phyloP scores from a whole-genome alignment of 2,888 invertebrate species.

The Willowsia nigromaculata region DNA sequence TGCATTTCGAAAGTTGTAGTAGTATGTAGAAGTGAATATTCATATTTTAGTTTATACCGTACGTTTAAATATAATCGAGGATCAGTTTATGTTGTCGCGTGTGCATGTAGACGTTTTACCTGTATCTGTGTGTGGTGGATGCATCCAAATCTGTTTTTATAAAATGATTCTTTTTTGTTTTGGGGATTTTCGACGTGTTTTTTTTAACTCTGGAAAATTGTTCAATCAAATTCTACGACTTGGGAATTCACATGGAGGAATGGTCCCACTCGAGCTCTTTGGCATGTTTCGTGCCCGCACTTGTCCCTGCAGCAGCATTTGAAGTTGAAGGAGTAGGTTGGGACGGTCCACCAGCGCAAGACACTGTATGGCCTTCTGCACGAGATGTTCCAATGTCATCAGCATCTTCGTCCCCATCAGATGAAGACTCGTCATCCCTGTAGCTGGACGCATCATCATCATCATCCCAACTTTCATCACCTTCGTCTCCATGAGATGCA shows the following conservation, averaged over 20 bases:
- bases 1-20: slow-evolving; percentile 60
- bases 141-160: slow-evolving; percentile 41
- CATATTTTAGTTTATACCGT: not conserved
- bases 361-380: slow-evolving; percentile 61
- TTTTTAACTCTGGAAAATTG: slow-evolving; percentile 49
- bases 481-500: slow-evolving; percentile 73
- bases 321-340: slow-evolving; percentile 66
- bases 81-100: slow-evolving; percentile 52
- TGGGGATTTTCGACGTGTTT: slow-evolving; percentile 31
- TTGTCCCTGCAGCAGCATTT: slow-evolving; percentile 55
- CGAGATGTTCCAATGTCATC: slow-evolving; percentile 71
- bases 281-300: slow-evolving; percentile 72
- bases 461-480: slow-evolving; percentile 78
- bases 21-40: slow-evolving; percentile 40
- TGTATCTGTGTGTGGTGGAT: slow-evolving; percentile 29
- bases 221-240: slow-evolving; percentile 58
- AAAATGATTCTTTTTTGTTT: slow-evolving; percentile 58
- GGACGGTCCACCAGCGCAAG: slow-evolving; percentile 70
- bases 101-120: slow-evolving; percentile 21
- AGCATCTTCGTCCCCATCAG: slow-evolving; percentile 77
- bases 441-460: slow-evolving; percentile 78
- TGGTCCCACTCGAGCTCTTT: slow-evolving; percentile 79
- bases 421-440: slow-evolving; percentile 77
- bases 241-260: slow-evolving; percentile 78
- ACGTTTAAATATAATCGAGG: slow-evolving; percentile 48